phyloP scores from a whole-genome alignment of 2,797 vertebrate species.

The Florisuga fusca region DNA sequence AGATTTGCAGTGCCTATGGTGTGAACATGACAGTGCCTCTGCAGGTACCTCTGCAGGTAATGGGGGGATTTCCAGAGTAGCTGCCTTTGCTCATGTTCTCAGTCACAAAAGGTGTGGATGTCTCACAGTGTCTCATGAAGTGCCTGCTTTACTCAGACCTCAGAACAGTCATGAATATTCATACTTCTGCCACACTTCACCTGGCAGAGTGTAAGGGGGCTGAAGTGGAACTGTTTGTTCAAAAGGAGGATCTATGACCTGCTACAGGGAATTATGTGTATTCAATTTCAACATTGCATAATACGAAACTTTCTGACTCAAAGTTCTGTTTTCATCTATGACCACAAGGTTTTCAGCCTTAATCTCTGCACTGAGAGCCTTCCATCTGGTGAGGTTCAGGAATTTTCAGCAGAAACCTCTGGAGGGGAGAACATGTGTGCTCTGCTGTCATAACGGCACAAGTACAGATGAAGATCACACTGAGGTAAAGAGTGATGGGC shows the following conservation, averaged over 20 bases:
- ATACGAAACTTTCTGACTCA: background rate
- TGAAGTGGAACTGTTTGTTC: background rate
- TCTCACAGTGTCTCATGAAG: background rate
- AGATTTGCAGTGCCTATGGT: background rate
- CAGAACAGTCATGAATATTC: background rate
- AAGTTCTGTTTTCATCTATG: background rate
- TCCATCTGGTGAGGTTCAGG: background rate
- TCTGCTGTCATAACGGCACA: background rate
- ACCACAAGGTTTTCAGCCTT: background rate
- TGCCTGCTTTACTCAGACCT: background rate
- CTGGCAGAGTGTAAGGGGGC: background rate
- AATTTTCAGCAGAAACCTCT: background rate
- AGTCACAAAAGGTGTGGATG: fast-evolving
- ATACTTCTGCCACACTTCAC: background rate
- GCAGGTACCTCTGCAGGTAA: background rate
- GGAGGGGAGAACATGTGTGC: background rate
- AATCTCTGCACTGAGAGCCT: background rate
- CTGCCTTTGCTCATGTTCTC: background rate
- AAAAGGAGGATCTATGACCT: background rate
- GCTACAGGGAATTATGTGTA: background rate
- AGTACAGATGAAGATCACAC: background rate
- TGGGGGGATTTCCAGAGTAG: background rate
- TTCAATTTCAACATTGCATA: background rate
- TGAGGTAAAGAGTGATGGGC: background rate
- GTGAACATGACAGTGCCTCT: fast-evolving